phyloP scores from a whole-genome alignment of 92 coral and sea anemone species.

The Chrysogorgia sp. region DNA sequence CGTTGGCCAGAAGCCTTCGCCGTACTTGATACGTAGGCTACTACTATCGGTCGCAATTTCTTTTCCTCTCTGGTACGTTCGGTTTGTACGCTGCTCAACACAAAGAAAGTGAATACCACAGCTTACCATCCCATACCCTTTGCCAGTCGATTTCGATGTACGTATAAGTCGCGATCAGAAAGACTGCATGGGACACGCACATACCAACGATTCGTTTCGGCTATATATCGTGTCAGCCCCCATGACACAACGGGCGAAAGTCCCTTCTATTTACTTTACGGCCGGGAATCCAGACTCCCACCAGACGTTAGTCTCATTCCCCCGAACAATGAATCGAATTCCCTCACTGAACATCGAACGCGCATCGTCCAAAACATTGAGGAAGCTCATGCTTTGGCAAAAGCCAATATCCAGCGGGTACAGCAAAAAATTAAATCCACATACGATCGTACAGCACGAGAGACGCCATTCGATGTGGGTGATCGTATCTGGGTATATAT shows the following conservation, averaged over 20 bases:
- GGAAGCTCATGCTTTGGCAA: constrained; percentile 42
- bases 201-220: constrained; percentile 40
- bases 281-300: constrained; percentile 15
- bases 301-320: constrained; percentile 40
- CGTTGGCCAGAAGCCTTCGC: constrained; percentile 52
- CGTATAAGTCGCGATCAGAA: constrained; percentile 45
- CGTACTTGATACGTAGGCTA: constrained; percentile 32
- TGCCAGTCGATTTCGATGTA: constrained; percentile 43
- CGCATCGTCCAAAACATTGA: constrained; percentile 44
- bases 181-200: constrained; percentile 46
- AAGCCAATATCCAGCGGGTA: constrained; percentile 30
- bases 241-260: constrained; percentile 46
- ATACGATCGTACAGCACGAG: constrained; percentile 1
- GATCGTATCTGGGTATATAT: constrained; percentile 10
- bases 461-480: constrained; percentile 16
- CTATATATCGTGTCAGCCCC: constrained; percentile 20
- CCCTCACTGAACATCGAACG: constrained; percentile 39
- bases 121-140: constrained; percentile 60
- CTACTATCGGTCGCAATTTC: constrained; percentile 41
- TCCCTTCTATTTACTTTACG: constrained; percentile 44
- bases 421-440: constrained; percentile 57
- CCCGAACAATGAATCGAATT: constrained; percentile 10
- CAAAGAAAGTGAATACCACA: constrained; percentile 62
- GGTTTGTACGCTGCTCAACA: constrained; percentile 55
- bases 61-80: constrained; percentile 42